Base-by-base conservation (phyloP, 2,888 invertebrate species). In the Sinotaia quadrata region DNA sequence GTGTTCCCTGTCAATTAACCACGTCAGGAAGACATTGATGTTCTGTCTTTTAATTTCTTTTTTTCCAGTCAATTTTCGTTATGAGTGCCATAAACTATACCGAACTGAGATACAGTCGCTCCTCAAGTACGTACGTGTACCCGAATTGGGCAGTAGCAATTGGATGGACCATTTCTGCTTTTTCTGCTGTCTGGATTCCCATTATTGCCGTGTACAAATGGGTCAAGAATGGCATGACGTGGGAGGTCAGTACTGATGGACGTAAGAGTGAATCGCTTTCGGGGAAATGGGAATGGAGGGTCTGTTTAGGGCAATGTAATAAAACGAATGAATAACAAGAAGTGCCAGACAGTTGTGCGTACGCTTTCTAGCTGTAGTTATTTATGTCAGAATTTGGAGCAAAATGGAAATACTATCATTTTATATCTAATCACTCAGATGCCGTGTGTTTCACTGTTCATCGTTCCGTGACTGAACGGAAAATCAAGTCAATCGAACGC, bases 51-150 rank as follows among this genome's bases (percentile, higher is more conserved):
- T 49, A 36, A 37, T 36, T 18, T 63, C 15, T n/a, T n/a, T n/a
- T n/a, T 44, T 18, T 37, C 33, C 78, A 86, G 85, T 69, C 73
- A n/a, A 77, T 85, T 21, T 87, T 87, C 68, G 71, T 84, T 0
- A 69, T 87, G 79, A 83, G 85, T 68, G 77, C 79, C 18, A 80
- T 84, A 51, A 81, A 80, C 68, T 87, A 87, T 72, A 81, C 85
- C 2, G 85, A 85, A 72, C 74, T 87, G 67, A 77, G 77, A n/a
- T 87, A 87, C 76, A 72, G 72, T 4, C 71, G 85, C 7, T 85
- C 89, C 10, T 87, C 87, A 78, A 36, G 24, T 4, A 89, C 89
- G 76, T 90, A 90, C 80, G 71, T 79, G 21, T 90, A 89, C 78
- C 90, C 90, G 1, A 56, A 74, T 0, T 90, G 90, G 90, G 84